Evolutionary conservation across 2,113 vertebrate species (phyloP).

Genomic region (Phylloscopus whistleri): DNA sequence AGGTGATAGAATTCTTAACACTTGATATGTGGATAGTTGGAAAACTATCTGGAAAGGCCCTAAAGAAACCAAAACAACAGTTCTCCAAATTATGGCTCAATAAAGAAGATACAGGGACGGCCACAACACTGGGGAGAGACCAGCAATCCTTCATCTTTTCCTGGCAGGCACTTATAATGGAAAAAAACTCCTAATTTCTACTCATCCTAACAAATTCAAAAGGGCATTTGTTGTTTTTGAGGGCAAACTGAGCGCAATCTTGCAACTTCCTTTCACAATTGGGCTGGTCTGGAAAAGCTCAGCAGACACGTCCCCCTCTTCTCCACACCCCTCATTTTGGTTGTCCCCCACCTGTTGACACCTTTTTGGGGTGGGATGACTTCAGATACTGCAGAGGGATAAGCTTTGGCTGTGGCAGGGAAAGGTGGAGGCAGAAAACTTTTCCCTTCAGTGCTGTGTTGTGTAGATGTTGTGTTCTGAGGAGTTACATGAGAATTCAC

Average conservation of each 20-base stretch:
- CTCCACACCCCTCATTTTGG: neutral
- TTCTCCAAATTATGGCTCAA: neutral
- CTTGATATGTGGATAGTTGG: neutral
- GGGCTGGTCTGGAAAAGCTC: neutral
- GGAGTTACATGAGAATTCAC: neutral
- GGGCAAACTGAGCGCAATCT: neutral
- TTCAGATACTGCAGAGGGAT: neutral
- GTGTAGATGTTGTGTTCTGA: neutral
- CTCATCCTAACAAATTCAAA: neutral
- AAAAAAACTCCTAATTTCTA: neutral
- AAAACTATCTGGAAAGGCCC: neutral
- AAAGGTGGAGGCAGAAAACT: neutral
- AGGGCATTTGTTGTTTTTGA: neutral
- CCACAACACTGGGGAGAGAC: neutral
- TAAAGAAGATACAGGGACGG: neutral
- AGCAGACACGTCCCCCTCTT: neutral
- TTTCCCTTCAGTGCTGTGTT: accelerated
- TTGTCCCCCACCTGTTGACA: neutral
- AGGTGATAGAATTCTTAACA: neutral
- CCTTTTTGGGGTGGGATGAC: neutral
- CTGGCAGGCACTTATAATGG: neutral
- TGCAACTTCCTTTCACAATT: neutral
- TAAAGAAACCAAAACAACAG: neutral
- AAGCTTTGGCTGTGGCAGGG: accelerated
- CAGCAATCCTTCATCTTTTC: neutral